Percentiles rank a stretch among this genome's conserved stretches.
Conservation (phyloP, 2,888 invertebrate species). For the Meta bourneti region DNA sequence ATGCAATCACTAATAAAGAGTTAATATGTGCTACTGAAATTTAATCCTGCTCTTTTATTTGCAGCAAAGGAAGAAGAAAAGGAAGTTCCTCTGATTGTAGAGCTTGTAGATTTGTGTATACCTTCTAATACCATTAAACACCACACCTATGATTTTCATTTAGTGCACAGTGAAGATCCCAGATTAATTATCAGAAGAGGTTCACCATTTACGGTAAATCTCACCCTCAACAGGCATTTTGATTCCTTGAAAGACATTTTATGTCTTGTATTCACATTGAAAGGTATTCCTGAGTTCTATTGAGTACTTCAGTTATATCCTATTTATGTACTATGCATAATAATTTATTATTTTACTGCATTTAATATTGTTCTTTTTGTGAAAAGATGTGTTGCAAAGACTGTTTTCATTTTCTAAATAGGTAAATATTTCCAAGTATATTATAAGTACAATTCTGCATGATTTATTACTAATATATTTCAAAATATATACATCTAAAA, state of each 20-base stretch:
- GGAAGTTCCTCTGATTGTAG: conserved; percentile 59
- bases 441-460: no score
- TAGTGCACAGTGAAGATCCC: conserved; percentile 84
- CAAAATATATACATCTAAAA: no score
- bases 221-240: conserved; percentile 78
- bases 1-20: no score
- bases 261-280: conserved; percentile 79
- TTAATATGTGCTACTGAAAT: no score
- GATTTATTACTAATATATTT: no score
- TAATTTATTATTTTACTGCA: no score
- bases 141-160: conserved; percentile 88
- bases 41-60: not conserved
- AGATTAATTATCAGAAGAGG: conserved; percentile 79
- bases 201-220: conserved; percentile 78
- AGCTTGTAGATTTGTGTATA: conserved; percentile 42
- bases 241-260: conserved; percentile 78
- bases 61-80: conserved; percentile 23
- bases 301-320: no score
- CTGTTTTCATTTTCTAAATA: no score
- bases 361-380: no score
- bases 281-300: conserved; percentile 66
- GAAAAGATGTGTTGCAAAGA: no score
- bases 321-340: no score
- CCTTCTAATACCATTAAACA: conserved; percentile 81
- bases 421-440: no score